These are phyloP conservation scores for Coelinius sp. DNA, from an alignment of 2,888 invertebrate species.

Conservation along the genomic window DNA sequence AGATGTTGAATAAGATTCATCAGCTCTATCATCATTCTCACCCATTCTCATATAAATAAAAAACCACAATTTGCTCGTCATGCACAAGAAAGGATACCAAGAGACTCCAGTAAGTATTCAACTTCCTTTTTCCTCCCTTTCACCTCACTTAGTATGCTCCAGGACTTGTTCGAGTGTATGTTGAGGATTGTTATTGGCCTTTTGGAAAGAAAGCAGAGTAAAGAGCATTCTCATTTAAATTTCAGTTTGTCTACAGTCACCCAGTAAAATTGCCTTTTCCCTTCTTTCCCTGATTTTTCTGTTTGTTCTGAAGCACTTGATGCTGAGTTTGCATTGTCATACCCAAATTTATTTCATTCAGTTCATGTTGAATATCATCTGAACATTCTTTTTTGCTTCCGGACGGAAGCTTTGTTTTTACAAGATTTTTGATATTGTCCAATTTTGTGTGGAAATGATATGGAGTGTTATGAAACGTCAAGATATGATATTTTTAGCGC, in stretches of 20 bases:
- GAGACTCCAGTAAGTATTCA: background rate
- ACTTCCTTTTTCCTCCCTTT: background rate
- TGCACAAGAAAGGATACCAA: background rate
- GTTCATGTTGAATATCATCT: background rate
- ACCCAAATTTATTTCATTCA: background rate
- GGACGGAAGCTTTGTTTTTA: too few relatives aligned
- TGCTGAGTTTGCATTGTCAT: background rate
- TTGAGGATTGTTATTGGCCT: conserved; percentile 24
- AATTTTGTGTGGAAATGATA: too few relatives aligned
- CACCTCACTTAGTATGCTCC: background rate
- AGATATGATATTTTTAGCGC: too few relatives aligned
- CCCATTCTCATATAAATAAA: background rate
- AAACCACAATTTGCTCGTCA: background rate
- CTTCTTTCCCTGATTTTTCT: background rate
- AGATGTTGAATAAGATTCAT: background rate
- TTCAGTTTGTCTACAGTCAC: conserved; percentile 16
- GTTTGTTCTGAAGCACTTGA: conserved; percentile 13
- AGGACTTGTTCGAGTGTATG: background rate
- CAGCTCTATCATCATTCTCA: background rate
- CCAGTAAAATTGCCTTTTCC: background rate
- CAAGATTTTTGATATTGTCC: too few relatives aligned
- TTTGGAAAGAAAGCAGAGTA: background rate
- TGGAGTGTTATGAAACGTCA: too few relatives aligned
- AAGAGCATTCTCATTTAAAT: conserved; percentile 15
- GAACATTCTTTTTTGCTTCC: too few relatives aligned